A percentile compares a stretch with the other conserved stretches of the same genome.
phyloP scores from a whole-genome alignment of 2,113 vertebrate species.

The Brachirus orientalis region DNA sequence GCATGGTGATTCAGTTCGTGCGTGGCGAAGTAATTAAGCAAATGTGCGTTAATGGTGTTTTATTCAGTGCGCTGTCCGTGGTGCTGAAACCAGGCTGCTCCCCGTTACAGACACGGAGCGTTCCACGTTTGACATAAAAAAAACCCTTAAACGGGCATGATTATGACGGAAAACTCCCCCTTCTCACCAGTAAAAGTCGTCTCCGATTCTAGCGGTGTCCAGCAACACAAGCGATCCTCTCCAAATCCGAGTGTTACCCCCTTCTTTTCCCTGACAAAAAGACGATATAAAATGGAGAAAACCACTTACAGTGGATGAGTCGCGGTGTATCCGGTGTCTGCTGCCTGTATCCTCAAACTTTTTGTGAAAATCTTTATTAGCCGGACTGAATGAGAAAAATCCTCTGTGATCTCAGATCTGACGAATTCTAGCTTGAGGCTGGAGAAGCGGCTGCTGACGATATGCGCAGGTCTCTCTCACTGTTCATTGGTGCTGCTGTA shows the following conservation, averaged over 20 bases:
- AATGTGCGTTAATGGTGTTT: slow-evolving; percentile 62
- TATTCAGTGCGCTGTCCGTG: slow-evolving; percentile 63
- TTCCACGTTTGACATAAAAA: slow-evolving; percentile 22
- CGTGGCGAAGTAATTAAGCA: slow-evolving; percentile 75
- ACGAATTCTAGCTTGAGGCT: slow-evolving; percentile 83
- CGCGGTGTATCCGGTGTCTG: slow-evolving; percentile 54
- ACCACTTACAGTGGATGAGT: slow-evolving; percentile 74
- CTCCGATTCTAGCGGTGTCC: slow-evolving; percentile 47
- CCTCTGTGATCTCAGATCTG: slow-evolving; percentile 83
- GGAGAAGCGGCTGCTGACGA: slow-evolving; percentile 81
- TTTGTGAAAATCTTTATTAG: slow-evolving; percentile 69
- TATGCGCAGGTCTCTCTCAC: slow-evolving; percentile 87
- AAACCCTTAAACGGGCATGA: slow-evolving; percentile 23
- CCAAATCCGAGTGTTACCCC: slow-evolving; percentile 53
- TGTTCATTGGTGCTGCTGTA: slow-evolving; percentile 83
- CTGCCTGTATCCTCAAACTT: slow-evolving; percentile 76
- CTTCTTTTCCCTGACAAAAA: slow-evolving; percentile 34
- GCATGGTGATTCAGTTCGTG: slow-evolving; percentile 64
- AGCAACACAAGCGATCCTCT: slow-evolving; percentile 56
- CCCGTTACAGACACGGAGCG: slow-evolving; percentile 10
- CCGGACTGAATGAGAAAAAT: slow-evolving; percentile 73
- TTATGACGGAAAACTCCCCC: slow-evolving; percentile 55
- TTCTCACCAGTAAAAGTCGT: slow-evolving; percentile 56
- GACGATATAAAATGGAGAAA: slow-evolving; percentile 43
- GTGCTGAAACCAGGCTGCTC: slow-evolving; percentile 51